A percentile compares a stretch with the other conserved stretches of the same genome.
phyloP scores from a whole-genome alignment of 2,797 vertebrate genomes.

The Siniperca undulata region DNA sequence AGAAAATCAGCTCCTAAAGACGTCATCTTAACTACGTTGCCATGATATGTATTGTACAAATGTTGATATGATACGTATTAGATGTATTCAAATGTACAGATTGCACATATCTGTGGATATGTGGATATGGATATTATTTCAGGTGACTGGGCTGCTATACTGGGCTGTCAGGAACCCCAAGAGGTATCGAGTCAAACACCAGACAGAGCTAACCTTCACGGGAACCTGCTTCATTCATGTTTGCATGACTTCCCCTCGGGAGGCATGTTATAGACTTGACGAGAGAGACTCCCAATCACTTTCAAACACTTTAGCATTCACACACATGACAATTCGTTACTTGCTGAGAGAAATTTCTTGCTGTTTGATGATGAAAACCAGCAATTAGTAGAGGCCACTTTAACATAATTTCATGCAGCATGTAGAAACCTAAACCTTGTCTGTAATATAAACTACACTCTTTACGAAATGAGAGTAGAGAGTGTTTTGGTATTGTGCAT shows the following conservation, averaged over 20 bases:
- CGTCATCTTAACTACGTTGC: too few species aligned
- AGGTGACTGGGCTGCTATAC: too few species aligned
- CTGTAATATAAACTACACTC: background rate
- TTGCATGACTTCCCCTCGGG: slow-evolving; percentile 26
- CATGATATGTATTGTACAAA: too few species aligned
- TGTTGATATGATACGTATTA: too few species aligned
- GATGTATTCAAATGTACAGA: too few species aligned
- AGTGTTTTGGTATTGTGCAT: too few species aligned
- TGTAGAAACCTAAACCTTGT: background rate
- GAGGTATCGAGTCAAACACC: slow-evolving; percentile 25
- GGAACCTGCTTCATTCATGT: slow-evolving; percentile 30
- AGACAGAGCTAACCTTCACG: slow-evolving; percentile 36
- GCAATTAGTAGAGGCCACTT: background rate
- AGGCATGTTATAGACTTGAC: slow-evolving; percentile 19
- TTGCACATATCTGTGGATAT: too few species aligned
- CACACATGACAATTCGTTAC: background rate
- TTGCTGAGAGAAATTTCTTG: slow-evolving; percentile 6
- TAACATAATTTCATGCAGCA: slow-evolving; percentile 6
- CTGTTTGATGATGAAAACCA: slow-evolving; percentile 7
- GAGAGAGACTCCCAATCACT: slow-evolving; percentile 8
- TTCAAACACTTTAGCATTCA: slow-evolving; percentile 12
- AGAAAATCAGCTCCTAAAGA: too few species aligned
- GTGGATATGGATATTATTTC: too few species aligned
- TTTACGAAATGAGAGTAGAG: too few species aligned
- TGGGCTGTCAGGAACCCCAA: slow-evolving; percentile 15